These are phyloP conservation scores for Nomada ruficornis DNA, from an alignment of 2,888 invertebrate genomes.

Conservation along the genomic window DNA sequence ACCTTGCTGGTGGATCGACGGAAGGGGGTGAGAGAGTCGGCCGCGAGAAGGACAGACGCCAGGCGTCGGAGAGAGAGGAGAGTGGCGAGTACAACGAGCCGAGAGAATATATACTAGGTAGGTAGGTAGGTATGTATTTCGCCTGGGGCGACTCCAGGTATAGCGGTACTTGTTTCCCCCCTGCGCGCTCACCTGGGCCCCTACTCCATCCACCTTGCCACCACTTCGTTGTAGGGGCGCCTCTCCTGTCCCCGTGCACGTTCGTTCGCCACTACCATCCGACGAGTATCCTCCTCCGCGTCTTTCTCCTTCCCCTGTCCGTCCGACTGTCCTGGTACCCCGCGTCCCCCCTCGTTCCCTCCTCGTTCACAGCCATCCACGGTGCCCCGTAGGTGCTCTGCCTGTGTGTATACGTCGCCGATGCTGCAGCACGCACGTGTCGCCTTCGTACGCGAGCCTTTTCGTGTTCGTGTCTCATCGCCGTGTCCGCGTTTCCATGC, in stretches of 20 bases:
- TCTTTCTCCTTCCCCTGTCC: conserved; percentile 32
- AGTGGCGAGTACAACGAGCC: conserved; percentile 58
- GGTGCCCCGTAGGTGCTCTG: conserved; percentile 3
- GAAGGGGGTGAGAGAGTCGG: conserved; percentile 53
- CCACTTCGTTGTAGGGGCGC: conserved; percentile 26
- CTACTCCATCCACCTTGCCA: conserved; percentile 47
- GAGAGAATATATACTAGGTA: conserved; percentile 76
- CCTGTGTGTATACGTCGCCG: conserved; percentile 35
- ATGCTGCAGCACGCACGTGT: conserved; percentile 60
- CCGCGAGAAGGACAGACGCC: conserved; percentile 32
- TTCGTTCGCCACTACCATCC: conserved; percentile 34
- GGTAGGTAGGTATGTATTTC: conserved; percentile 83
- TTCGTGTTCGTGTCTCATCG: background rate
- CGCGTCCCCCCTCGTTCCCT: conserved; percentile 13
- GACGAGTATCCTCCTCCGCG: conserved; percentile 38
- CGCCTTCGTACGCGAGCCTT: conserved; percentile 29
- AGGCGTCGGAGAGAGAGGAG: conserved; percentile 15
- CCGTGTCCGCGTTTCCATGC: conserved; percentile 8
- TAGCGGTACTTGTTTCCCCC: conserved; percentile 79
- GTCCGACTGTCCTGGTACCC: conserved; percentile 48
- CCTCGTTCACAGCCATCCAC: background rate
- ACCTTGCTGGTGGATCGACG: conserved; percentile 59
- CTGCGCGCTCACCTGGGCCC: conserved; percentile 67
- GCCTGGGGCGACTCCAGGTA: conserved; percentile 81
- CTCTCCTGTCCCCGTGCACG: conserved; percentile 24